Evolutionary conservation across 2,113 vertebrate genomes (phyloP).

Genomic region (Dromiciops gliroides): DNA sequence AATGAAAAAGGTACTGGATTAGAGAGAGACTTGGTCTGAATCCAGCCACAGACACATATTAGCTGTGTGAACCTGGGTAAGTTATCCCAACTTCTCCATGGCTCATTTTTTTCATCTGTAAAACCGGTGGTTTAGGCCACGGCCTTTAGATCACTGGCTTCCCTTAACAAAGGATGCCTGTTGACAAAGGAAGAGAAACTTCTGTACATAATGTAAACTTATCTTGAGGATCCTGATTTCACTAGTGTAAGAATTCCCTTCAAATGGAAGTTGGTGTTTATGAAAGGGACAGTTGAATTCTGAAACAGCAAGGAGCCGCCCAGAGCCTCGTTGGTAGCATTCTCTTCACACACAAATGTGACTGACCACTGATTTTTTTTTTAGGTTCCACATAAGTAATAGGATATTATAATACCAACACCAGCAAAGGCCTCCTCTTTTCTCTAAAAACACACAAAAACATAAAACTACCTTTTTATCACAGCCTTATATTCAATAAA

Average conservation of each 20-base stretch:
- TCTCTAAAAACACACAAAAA: slow-evolving; percentile 16
- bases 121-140: background rate
- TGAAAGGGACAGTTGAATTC: background rate
- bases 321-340: background rate
- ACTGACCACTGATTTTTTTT: background rate
- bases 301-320: background rate
- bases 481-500: slow-evolving; percentile 51
- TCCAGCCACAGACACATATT: background rate
- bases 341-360: background rate
- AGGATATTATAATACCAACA: slow-evolving; percentile 24
- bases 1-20: too few species aligned
- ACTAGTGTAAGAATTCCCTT: background rate
- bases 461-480: background rate
- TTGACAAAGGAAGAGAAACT: background rate
- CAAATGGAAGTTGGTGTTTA: background rate
- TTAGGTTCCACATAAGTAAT: background rate
- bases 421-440: background rate
- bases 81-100: background rate
- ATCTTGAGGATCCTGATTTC: background rate
- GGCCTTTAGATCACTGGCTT: too few species aligned
- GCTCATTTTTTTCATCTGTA: background rate
- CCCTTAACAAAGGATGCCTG: too few species aligned
- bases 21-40: background rate
- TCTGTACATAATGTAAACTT: background rate
- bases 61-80: background rate